Percentiles rank a stretch among this genome's conserved stretches.
These are phyloP conservation scores for Carassius auratus DNA, from an alignment of 2,113 vertebrate species.

Conservation along the genomic window DNA sequence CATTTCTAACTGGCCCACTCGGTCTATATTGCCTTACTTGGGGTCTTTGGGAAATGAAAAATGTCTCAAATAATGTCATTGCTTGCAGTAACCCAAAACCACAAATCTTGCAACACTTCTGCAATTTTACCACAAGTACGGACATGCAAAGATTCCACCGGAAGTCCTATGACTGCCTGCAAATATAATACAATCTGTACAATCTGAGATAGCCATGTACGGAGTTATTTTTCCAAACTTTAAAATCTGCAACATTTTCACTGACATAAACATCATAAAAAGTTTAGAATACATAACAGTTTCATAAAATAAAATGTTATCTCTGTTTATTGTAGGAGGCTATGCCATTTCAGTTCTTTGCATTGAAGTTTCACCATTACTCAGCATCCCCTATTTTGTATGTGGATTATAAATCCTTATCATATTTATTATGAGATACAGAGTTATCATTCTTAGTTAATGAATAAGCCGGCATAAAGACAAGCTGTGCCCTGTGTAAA, in stretches of 20 bases:
- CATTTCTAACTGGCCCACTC: neutral
- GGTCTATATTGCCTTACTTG: neutral
- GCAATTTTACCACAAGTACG: constrained; percentile 15
- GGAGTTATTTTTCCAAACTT: neutral
- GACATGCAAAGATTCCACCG: constrained; percentile 22
- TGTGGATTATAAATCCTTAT: neutral
- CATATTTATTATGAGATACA: neutral
- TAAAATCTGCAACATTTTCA: neutral
- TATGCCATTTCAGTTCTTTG: neutral
- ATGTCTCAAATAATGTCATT: neutral
- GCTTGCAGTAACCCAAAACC: neutral
- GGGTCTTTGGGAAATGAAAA: neutral
- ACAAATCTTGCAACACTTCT: constrained; percentile 17
- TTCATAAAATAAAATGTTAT: neutral
- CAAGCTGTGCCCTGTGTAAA: neutral
- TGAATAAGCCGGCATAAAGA: neutral
- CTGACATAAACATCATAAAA: neutral
- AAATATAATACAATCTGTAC: neutral
- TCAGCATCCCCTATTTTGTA: no score
- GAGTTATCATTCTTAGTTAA: neutral
- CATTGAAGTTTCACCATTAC: no score
- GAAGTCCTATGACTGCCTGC: constrained; percentile 23
- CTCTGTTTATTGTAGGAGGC: neutral
- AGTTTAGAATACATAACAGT: neutral
- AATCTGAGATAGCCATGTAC: neutral